Evolutionary conservation across 2,113 vertebrate genomes (phyloP).

Genomic region (Eleginops maclovinus): DNA sequence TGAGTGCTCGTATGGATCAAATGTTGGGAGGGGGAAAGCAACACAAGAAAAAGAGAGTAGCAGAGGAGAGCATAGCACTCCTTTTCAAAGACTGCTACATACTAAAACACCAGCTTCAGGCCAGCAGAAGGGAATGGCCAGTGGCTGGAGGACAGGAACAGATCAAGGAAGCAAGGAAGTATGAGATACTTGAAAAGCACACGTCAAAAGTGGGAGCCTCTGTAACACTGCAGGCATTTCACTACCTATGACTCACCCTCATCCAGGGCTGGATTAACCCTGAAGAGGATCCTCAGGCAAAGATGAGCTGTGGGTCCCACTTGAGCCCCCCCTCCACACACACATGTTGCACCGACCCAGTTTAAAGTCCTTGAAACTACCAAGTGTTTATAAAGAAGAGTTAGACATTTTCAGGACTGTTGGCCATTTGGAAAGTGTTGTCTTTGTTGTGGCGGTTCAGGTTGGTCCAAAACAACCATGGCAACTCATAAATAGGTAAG

Average conservation of each 20-base stretch:
- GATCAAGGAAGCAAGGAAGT: background rate
- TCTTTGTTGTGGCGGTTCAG: background rate
- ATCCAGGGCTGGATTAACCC: background rate
- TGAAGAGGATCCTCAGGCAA: background rate
- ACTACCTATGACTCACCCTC: background rate
- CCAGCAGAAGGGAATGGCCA: slow-evolving; percentile 9
- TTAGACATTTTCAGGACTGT: background rate
- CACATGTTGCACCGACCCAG: background rate
- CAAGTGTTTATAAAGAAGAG: background rate
- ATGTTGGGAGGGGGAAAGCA: slow-evolving; percentile 46
- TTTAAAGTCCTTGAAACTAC: background rate
- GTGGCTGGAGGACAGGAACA: slow-evolving; percentile 7
- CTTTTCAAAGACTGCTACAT: slow-evolving; percentile 10
- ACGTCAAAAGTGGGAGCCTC: background rate
- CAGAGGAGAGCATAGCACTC: background rate
- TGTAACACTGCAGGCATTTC: background rate
- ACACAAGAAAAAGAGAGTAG: slow-evolving; percentile 7
- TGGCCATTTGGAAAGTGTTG: background rate
- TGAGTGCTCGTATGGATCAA: slow-evolving; percentile 71
- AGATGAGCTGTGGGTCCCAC: background rate
- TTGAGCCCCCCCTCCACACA: background rate
- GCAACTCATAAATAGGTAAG: no score
- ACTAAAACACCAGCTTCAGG: slow-evolving; percentile 1
- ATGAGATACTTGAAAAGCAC: background rate
- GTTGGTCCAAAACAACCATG: no score